These are phyloP conservation scores for Microplitis mediator DNA, from an alignment of 1,140 invertebrate genomes.

Conservation along the genomic window DNA sequence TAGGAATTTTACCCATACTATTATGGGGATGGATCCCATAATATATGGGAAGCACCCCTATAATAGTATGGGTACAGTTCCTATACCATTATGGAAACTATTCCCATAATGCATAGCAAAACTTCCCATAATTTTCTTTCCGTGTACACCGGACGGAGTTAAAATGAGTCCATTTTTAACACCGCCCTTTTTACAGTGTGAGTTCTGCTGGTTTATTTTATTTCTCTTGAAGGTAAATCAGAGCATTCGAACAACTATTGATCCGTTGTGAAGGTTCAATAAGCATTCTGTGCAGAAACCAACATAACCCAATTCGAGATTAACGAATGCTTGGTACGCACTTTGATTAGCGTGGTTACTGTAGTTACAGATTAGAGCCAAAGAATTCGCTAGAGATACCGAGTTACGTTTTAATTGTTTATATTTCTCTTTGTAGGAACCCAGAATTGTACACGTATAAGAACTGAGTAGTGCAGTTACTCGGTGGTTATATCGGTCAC, in stretches of 20 bases:
- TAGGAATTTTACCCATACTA: too few relatives aligned
- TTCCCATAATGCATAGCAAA: too few relatives aligned
- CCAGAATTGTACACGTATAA: not conserved
- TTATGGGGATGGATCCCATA: too few relatives aligned
- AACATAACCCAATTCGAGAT: not conserved
- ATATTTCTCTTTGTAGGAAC: not conserved
- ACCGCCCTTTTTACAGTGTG: too few relatives aligned
- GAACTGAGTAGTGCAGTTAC: not conserved
- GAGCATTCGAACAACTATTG: constrained; percentile 1
- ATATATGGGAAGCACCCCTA: too few relatives aligned
- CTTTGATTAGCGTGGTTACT: not conserved
- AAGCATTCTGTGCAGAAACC: not conserved
- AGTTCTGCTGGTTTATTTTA: too few relatives aligned
- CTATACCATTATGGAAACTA: too few relatives aligned
- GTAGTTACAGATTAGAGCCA: not conserved
- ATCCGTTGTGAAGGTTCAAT: not conserved
- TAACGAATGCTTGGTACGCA: not conserved
- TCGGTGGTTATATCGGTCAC: constrained; percentile 7
- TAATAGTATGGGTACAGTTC: too few relatives aligned
- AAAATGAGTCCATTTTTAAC: too few relatives aligned
- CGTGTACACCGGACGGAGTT: too few relatives aligned
- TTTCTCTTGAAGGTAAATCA: not conserved
- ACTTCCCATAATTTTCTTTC: too few relatives aligned
- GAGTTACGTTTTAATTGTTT: not conserved
- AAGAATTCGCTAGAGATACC: not conserved